phyloP scores from a whole-genome alignment of 2,797 vertebrate genomes.

The Adelosebastes latens region DNA sequence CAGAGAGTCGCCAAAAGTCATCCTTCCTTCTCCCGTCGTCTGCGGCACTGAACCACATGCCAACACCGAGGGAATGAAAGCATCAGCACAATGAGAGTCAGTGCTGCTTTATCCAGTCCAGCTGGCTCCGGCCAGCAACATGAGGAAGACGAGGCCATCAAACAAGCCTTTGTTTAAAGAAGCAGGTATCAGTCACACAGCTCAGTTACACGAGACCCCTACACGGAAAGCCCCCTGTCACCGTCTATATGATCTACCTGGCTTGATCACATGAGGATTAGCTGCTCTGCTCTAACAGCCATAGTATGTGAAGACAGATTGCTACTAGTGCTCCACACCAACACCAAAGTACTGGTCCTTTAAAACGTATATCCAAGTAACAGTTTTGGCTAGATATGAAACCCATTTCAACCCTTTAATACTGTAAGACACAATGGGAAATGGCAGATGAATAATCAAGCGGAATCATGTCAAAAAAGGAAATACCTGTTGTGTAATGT shows the following conservation, averaged over 20 bases:
- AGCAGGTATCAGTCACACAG: constrained; percentile 36
- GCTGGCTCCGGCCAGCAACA: constrained; percentile 20
- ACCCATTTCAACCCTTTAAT: background rate
- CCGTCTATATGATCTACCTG: constrained; percentile 38
- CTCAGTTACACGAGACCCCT: constrained; percentile 34
- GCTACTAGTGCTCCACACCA: background rate
- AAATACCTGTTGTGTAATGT: background rate
- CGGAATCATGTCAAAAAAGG: background rate
- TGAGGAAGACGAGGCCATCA: constrained; percentile 46
- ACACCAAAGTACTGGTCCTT: background rate
- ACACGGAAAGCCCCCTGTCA: constrained; percentile 2
- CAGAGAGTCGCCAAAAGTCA: background rate
- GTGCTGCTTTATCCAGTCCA: constrained; percentile 28
- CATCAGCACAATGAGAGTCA: constrained; percentile 33
- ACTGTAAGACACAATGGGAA: background rate
- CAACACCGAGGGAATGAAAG: constrained; percentile 24
- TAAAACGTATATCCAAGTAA: background rate
- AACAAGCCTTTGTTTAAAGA: constrained; percentile 62
- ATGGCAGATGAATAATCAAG: background rate
- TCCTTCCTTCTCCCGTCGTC: background rate
- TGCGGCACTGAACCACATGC: constrained; percentile 26
- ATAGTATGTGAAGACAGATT: background rate
- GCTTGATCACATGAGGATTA: constrained; percentile 14
- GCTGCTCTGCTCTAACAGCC: constrained; percentile 12
- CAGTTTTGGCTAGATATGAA: background rate